Base-by-base conservation (phyloP, 1,140 invertebrate species). In the Ceratoteleas bidentatus region DNA sequence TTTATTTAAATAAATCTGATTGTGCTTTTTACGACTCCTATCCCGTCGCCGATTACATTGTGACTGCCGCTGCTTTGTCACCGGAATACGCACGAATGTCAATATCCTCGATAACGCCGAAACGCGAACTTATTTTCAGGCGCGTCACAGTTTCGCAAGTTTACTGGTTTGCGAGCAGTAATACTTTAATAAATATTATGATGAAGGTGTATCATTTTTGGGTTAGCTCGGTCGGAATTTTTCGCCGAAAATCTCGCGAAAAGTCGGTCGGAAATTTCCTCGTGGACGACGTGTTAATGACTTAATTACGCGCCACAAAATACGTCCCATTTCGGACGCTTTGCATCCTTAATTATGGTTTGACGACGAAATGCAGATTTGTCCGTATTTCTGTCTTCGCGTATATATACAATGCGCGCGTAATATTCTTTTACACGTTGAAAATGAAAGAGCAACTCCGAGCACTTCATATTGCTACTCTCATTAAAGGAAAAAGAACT, bases 1-100 rank as follows among this genome's bases (percentile, higher is more conserved):
- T 65, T 65, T 53, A 65, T 65, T 65, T 65, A 65, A 65, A 65
- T 50, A 54, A 65, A 65, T 65, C 62, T 65, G 49, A 65, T 65
- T 50, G 32, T 24, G 54, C 49, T 53, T 65, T 65, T 54, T 54
- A 64, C 43, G 61, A 64, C 6, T 62, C 50, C 36, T 33, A 61
- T 13, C 43, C 14, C 14, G 43, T 32, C 11, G 11, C 8, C 11
- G 38, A 40, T 40, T 53, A 11, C 11, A 33, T 53, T 33, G n/a
- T n/a, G 24, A 53, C 11, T 10, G 50, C n/a, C 33, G 24, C 3
- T 33, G 4, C 11, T 32, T 33, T 53, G 33, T 33, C 24, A 24
- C 33, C 3, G 10, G n/a, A 53, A 32, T 53, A 33, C 24, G 16
- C 33, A 6, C 38, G 11, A 11, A 40, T 40, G 36, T 40, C 36